Base-by-base conservation (phyloP, 2,797 vertebrate genomes). In the Danio choprae region DNA sequence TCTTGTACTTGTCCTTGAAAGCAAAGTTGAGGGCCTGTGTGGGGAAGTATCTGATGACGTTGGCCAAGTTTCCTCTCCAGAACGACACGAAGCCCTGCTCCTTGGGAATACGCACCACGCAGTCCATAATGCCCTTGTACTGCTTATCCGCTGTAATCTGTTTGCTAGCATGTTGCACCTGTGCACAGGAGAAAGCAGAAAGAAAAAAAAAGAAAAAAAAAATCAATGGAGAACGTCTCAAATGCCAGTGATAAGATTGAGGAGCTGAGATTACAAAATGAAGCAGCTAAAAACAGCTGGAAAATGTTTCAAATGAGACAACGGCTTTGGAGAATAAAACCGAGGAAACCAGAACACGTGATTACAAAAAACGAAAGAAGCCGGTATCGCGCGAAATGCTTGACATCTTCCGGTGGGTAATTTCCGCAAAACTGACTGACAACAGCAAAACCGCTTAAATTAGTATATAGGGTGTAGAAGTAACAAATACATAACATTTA, bases 1-100 rank as follows among this genome's bases (percentile, higher is more conserved):
- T 92, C 94, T 97, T 97, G 94, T 98, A 97, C 91, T 97, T 97
- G 89, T 97, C 96, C 90, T 97, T 98, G 94, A 98, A 97, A 80
- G 96, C 95, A 63, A 98, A 97, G 94, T 97, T 98, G 86, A 97
- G 96, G 82, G 96, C 96, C 88, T 97, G 96, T 55, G 96, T 97
- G 84, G 96, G 96, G 92, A 98, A 97, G 91, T 97, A 97, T 65
- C 95, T 88, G 92, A 97, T 97, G 86, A 97, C 96, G 2, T 96
- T 97, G 90, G 96, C 96, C 88, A 97, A 87, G 87, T 97, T 98
- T 10, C 96, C 96, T 74, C 96, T 95, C 96, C 96, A 97, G 89
- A 95, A 97, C 0, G 96, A 95, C 64, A 96, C 11, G 89, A 96
- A 89, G 64, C 96, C 96, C 87, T 98, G 96, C 90, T 97, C 96